Evolutionary conservation across 2,888 invertebrate species (phyloP).

Genomic region (Aethes cnicana): DNA sequence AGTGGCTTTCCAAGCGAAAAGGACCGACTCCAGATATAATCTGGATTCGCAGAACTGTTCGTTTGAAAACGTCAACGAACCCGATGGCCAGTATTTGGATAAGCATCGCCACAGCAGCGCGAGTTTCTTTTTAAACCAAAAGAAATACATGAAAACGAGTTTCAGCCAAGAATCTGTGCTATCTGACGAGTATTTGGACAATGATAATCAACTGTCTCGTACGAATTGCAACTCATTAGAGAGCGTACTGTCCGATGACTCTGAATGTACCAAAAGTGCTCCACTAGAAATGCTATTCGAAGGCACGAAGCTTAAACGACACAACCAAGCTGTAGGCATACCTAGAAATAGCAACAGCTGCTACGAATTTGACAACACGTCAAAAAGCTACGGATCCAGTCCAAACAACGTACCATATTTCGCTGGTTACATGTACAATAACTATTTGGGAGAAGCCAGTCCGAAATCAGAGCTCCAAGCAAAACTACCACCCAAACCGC

Average conservation of each 20-base stretch:
- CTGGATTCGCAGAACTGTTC: slow-evolving; percentile 76
- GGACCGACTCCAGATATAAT: slow-evolving; percentile 70
- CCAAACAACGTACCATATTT: slow-evolving; percentile 82
- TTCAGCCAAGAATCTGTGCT: slow-evolving; percentile 90
- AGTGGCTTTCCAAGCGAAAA: slow-evolving; percentile 73
- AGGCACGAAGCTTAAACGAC: slow-evolving; percentile 74
- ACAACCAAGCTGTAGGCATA: slow-evolving; percentile 50
- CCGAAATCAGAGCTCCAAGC: slow-evolving; percentile 55
- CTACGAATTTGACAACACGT: slow-evolving; percentile 77
- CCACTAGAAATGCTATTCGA: slow-evolving; percentile 88
- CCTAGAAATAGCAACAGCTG: slow-evolving; percentile 75
- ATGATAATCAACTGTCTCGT: slow-evolving; percentile 83
- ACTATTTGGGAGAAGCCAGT: slow-evolving; percentile 59
- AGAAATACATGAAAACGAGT: slow-evolving; percentile 83
- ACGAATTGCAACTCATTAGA: slow-evolving; percentile 90
- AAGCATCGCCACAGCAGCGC: slow-evolving; percentile 87
- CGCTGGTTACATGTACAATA: slow-evolving; percentile 80
- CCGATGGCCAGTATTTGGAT: slow-evolving; percentile 72
- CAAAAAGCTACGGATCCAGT: slow-evolving; percentile 85
- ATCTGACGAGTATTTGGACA: slow-evolving; percentile 84
- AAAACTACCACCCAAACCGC: slow-evolving; percentile 47
- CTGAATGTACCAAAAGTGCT: slow-evolving; percentile 89
- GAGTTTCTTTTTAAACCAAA: slow-evolving; percentile 90
- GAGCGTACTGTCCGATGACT: slow-evolving; percentile 91
- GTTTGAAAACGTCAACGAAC: slow-evolving; percentile 69